These are phyloP conservation scores for Enteromius unitaeniatus DNA, from an alignment of 2,797 vertebrate species.

Conservation along the genomic window DNA sequence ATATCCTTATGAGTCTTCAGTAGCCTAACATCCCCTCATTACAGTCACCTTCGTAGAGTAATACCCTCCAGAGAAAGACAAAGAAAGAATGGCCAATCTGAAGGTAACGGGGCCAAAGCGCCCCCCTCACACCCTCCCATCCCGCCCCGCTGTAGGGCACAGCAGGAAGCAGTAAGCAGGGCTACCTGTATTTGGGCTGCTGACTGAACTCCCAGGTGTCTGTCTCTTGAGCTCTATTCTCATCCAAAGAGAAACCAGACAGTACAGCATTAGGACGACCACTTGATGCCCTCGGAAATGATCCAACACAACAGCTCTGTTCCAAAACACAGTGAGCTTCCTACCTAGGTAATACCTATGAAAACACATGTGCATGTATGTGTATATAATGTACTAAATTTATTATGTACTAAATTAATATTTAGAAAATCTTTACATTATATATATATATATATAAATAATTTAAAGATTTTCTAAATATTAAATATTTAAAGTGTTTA, in stretches of 20 bases:
- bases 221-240: conserved; percentile 78
- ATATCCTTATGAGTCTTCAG: background rate
- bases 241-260: conserved; percentile 73
- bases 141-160: conserved; percentile 5
- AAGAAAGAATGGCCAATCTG: conserved; percentile 20
- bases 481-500: too few relatives aligned
- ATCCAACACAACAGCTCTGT: conserved; percentile 1
- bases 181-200: conserved; percentile 81
- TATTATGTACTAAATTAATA: too few relatives aligned
- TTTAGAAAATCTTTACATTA: too few relatives aligned
- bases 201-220: conserved; percentile 78
- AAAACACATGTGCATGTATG: too few relatives aligned
- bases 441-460: too few relatives aligned
- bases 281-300: conserved; percentile 20
- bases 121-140: conserved; percentile 17
- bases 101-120: conserved; percentile 30
- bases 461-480: too few relatives aligned
- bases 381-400: too few relatives aligned
- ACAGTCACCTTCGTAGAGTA: background rate
- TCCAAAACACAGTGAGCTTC: background rate
- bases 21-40: conserved; percentile 13
- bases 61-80: conserved; percentile 28
- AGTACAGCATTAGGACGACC: conserved; percentile 65
- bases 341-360: too few relatives aligned
- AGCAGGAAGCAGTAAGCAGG: conserved; percentile 59